Percentiles rank a stretch among this genome's conserved stretches.
These are phyloP conservation scores for Hirtodrosophila alboralis DNA, from an alignment of 2,888 invertebrate genomes.

Conservation along the genomic window DNA sequence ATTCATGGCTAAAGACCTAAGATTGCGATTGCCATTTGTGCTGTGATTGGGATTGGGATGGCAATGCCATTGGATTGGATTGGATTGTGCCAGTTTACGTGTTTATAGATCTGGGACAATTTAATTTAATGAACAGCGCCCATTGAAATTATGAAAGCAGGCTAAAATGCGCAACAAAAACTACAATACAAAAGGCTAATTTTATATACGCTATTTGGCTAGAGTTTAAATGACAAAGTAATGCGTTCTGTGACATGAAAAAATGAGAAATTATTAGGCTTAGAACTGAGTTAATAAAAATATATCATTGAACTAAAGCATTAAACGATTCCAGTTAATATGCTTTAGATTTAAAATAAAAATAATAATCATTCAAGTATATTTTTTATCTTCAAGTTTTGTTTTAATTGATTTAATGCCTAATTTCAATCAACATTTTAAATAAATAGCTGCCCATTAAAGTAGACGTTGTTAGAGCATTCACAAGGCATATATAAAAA, in stretches of 20 bases:
- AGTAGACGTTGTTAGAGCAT: too few species aligned
- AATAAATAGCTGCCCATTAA: too few species aligned
- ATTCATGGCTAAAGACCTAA: conserved; percentile 44
- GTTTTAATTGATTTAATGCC: too few species aligned
- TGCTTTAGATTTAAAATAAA: too few species aligned
- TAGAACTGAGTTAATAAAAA: too few species aligned
- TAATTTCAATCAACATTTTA: too few species aligned
- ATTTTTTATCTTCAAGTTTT: too few species aligned
- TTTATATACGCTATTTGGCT: conserved; percentile 10
- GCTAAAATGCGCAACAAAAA: conserved; percentile 21
- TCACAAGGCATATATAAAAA: too few species aligned
- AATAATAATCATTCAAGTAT: too few species aligned
- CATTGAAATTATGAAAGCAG: conserved; percentile 51
- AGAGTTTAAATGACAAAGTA: not conserved
- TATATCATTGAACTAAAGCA: too few species aligned
- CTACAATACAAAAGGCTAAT: conserved; percentile 20
- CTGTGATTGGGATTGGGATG: conserved; percentile 26
- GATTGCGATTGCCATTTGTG: conserved; percentile 27
- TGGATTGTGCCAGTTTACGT: conserved; percentile 72
- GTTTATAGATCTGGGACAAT: conserved; percentile 73
- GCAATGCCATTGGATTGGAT: conserved; percentile 22
- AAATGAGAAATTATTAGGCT: too few species aligned
- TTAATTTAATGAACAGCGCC: conserved; percentile 60
- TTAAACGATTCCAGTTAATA: too few species aligned
- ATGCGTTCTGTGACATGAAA: not conserved